Conservation (phyloP, 2,888 invertebrate species). For the Anorthoa munda region DNA sequence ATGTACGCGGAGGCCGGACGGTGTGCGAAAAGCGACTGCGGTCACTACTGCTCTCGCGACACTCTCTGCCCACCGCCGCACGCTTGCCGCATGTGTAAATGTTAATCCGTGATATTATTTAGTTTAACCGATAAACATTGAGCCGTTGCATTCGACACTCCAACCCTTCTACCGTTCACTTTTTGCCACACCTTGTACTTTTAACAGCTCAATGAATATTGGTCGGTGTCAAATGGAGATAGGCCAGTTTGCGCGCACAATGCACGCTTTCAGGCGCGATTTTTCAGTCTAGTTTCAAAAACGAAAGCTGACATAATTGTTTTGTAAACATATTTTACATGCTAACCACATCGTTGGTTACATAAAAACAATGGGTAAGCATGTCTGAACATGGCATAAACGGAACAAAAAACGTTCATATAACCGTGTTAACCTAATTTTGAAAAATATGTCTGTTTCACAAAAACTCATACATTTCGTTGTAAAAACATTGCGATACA, state of each 20-base stretch:
- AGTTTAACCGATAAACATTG: constrained; percentile 73
- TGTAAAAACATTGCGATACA: neutral
- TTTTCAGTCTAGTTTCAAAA: constrained; percentile 78
- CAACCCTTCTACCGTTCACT: constrained; percentile 61
- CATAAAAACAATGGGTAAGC: constrained; percentile 67
- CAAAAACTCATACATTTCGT: neutral
- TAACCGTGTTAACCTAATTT: constrained; percentile 48
- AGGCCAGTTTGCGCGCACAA: constrained; percentile 69
- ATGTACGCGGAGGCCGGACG: constrained; percentile 85
- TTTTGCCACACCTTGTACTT: constrained; percentile 46
- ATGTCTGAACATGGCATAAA: constrained; percentile 42
- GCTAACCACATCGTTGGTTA: constrained; percentile 64
- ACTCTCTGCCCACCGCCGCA: constrained; percentile 81
- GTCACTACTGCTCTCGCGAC: constrained; percentile 79
- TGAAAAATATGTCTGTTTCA: constrained; percentile 30
- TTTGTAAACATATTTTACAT: constrained; percentile 65
- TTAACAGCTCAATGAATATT: constrained; percentile 69
- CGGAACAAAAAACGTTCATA: constrained; percentile 42
- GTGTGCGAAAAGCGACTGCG: constrained; percentile 88
- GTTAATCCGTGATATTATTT: constrained; percentile 84
- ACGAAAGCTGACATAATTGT: constrained; percentile 71
- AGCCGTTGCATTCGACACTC: constrained; percentile 66
- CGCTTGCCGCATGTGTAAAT: constrained; percentile 82
- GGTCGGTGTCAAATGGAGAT: constrained; percentile 65
- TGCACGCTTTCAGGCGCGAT: constrained; percentile 70